Conservation (phyloP, 2,797 vertebrate species). For the Melanogrammus aeglefinus region DNA sequence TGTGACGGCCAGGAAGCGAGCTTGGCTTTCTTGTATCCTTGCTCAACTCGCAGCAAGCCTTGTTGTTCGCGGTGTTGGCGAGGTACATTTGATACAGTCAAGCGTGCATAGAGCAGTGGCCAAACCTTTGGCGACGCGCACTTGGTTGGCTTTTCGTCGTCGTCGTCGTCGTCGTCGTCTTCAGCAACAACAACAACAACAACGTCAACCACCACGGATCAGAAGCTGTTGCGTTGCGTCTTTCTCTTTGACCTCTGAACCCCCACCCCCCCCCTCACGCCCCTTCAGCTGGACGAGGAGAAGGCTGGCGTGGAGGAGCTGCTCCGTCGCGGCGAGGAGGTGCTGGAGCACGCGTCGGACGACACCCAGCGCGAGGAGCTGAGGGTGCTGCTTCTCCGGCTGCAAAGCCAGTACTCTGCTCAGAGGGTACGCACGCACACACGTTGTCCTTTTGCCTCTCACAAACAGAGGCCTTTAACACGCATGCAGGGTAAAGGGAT, state of each 20-base stretch:
- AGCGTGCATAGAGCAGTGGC: not conserved
- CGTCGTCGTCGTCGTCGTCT: too few relatives aligned
- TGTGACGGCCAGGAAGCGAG: conserved; percentile 20
- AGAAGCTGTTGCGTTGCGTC: not conserved
- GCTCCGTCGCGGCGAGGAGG: conserved; percentile 83
- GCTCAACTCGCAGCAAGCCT: not conserved
- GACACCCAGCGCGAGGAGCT: conserved; percentile 82
- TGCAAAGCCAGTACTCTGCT: conserved; percentile 83
- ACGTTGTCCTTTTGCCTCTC: too few relatives aligned
- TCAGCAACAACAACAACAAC: too few relatives aligned
- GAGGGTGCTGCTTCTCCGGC: conserved; percentile 77
- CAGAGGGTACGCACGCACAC: conserved; percentile 66
- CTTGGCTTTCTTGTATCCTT: conserved; percentile 6
- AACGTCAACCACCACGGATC: not conserved
- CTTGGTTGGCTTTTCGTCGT: too few relatives aligned
- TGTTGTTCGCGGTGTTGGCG: not conserved
- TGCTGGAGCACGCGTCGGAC: conserved; percentile 80
- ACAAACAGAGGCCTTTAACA: too few relatives aligned
- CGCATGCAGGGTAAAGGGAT: too few relatives aligned
- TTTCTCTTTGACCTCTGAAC: conserved; percentile 8
- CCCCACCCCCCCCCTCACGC: not conserved
- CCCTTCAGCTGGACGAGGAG: conserved; percentile 83
- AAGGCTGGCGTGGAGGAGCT: conserved; percentile 84
- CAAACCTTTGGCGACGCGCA: not conserved
- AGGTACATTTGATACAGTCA: not conserved